These are phyloP conservation scores for Lanius collurio DNA, from an alignment of 2,113 vertebrate genomes.

Conservation along the genomic window DNA sequence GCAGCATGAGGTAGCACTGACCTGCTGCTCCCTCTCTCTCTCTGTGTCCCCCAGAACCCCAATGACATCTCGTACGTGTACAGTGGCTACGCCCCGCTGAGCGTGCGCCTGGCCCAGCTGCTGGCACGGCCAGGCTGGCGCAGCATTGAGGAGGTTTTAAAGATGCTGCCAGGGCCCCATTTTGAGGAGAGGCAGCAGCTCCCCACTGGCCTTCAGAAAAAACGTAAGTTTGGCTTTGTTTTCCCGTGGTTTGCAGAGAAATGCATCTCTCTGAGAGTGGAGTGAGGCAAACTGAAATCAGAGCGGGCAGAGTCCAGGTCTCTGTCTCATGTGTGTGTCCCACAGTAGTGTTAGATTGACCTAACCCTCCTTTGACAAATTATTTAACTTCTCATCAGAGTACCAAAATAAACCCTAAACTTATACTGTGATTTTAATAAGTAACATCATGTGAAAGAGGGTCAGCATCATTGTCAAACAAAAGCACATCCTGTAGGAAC, in stretches of 20 bases:
- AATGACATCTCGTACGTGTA: slow-evolving; percentile 97
- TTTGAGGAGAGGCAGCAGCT: slow-evolving; percentile 95
- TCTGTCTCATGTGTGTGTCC: neutral
- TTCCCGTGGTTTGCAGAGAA: neutral
- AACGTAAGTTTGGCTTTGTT: slow-evolving; percentile 65
- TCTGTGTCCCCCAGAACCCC: slow-evolving; percentile 81
- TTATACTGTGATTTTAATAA: neutral
- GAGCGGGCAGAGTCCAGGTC: neutral
- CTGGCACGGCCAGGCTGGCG: slow-evolving; percentile 93
- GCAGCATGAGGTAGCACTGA: neutral
- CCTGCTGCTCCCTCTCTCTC: neutral
- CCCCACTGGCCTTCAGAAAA: slow-evolving; percentile 84
- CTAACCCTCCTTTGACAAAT: neutral
- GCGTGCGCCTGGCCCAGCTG: slow-evolving; percentile 91
- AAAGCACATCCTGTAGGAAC: neutral
- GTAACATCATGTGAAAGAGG: neutral
- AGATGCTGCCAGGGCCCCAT: slow-evolving; percentile 95
- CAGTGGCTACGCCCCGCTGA: slow-evolving; percentile 94
- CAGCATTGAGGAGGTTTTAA: slow-evolving; percentile 96
- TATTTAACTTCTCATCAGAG: neutral
- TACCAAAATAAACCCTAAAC: neutral
- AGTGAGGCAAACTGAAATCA: neutral
- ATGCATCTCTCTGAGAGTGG: neutral
- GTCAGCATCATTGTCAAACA: neutral
- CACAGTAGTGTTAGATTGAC: neutral